Evolutionary conservation across 1,140 invertebrate species (phyloP), one percentile per base, ranked within the genome.

Genomic region (Trichonephila clavipes): DNA sequence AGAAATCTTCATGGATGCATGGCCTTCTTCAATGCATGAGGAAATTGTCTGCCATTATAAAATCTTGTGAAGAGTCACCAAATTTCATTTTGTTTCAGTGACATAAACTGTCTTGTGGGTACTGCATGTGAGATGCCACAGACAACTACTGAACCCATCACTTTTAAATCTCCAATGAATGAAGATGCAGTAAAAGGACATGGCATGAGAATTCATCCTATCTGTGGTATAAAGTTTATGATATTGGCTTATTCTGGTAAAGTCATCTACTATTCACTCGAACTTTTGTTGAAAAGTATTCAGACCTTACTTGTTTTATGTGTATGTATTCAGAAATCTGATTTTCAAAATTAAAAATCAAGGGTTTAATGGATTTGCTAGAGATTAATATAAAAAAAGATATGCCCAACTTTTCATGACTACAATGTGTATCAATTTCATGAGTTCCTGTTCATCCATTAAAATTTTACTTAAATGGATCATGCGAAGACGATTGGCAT

Each of bases 71-170:
- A 59, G 44, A 85, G 19, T 85, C n/a, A 77, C 28, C 28, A 19
- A 61, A 85, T 81, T 82, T 81, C 24, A 62, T 90, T 81, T 61
- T 61, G 66, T 92, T 92, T 92, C 90, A 92, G 90, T 40, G 16
- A 85, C 24, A 61, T 92, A 64, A 85, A 92, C 14, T 92, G 90
- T 58, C 51, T 92, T n/a, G 21, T 92, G 77, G 59, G 90, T 7
- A 51, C 66, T 77, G 77, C 90, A 51, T 92, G 90, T 34, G 3
- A 85, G 18, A 58, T 58, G 19, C 44, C 58, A 62, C 69, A 61
- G 16, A 90, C 69, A 83, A 92, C 90, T 64, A 85, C 90, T n/a
- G 82, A 83, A 44, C 59, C 77, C 40, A 64, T 64, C 59, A 62
- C 61, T 69, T 2, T 24, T 24, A 90, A 24, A 18, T 24, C 40